Evolutionary conservation across 1,140 invertebrate genomes (phyloP).

Genomic region (Halotydeus destructor): DNA sequence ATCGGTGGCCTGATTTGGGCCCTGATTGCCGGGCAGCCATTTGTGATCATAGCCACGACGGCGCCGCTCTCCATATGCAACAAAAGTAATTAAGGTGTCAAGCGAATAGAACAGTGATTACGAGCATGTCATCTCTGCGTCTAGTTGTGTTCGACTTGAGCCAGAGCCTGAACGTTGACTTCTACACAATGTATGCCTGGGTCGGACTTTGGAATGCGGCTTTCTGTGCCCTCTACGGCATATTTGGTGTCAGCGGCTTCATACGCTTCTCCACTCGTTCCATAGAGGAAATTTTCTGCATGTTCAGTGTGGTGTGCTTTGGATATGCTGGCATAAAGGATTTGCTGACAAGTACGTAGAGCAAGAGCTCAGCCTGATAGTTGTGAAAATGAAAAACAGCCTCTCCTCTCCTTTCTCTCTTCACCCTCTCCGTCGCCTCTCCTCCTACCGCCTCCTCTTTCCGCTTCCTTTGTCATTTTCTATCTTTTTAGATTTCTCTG

Average conservation of each 20-base stretch:
- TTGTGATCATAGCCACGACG: conserved; percentile 31
- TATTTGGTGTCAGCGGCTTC: conserved; percentile 28
- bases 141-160: conserved; percentile 29
- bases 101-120: too few species aligned
- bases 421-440: too few species aligned
- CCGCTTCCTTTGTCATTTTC: not conserved
- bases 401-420: too few species aligned
- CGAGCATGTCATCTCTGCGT: too few species aligned
- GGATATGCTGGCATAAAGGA: conserved; percentile 30
- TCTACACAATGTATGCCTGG: conserved; percentile 31
- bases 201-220: conserved; percentile 31
- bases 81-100: too few species aligned
- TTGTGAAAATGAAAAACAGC: not conserved
- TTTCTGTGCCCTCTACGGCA: conserved; percentile 29
- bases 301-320: conserved; percentile 32
- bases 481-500: too few species aligned
- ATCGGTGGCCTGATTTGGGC: conserved; percentile 31
- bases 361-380: not conserved
- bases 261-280: conserved; percentile 30
- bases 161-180: conserved; percentile 27
- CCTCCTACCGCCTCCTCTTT: too few species aligned
- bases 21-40: conserved; percentile 28
- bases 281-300: conserved; percentile 33
- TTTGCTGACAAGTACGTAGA: conserved; percentile 28
- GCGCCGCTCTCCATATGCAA: conserved; percentile 33